Evolutionary conservation across 2,888 invertebrate genomes (phyloP), one percentile per base, ranked within the genome.

Genomic region (Aphidius colemani): DNA sequence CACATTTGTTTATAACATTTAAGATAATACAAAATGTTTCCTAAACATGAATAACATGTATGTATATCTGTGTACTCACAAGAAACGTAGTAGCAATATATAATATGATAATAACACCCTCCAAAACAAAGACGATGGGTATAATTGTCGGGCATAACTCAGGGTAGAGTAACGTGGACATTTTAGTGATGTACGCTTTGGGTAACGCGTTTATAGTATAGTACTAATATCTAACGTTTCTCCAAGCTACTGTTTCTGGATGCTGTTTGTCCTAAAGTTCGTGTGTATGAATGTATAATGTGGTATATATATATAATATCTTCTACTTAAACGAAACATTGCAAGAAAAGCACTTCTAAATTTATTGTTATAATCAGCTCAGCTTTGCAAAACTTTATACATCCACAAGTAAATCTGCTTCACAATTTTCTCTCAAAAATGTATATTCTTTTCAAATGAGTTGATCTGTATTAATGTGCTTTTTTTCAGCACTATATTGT

Each of bases 301-400:
- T 61, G n/a, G 66, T 53, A 53, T 59, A 62, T 50, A 65, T 59
- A 53, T 64, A 61, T 53, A 64, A 46, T 46, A 48, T 30, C 30
- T 30, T 30, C 1, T 30, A 30, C 30, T 30, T 30, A 30, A 30
- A 30, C 30, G 30, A 7, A 11, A 8, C 45, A 11, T 57, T 50
- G 41, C 53, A 60, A 60, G 63, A 44, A 51, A 68, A 59, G 61
- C 30, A 30, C 30, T 61, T 48, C 62, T 71, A 75, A 79, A 80
- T 79, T 79, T 80, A 80, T 79, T 77, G 79, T 78, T 76, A 78
- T 78, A 78, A 78, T 80, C 78, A 76, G 77, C 78, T 78, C 75
- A 75, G 75, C 75, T 30, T 30, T 30, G 5, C 30, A 30, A 30
- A 30, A 30, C 30, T 30, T 30, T 30, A 30, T 2, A 30, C 30